These are phyloP conservation scores for Calyptomena viridis DNA, from an alignment of 2,113 vertebrate species.

Conservation along the genomic window DNA sequence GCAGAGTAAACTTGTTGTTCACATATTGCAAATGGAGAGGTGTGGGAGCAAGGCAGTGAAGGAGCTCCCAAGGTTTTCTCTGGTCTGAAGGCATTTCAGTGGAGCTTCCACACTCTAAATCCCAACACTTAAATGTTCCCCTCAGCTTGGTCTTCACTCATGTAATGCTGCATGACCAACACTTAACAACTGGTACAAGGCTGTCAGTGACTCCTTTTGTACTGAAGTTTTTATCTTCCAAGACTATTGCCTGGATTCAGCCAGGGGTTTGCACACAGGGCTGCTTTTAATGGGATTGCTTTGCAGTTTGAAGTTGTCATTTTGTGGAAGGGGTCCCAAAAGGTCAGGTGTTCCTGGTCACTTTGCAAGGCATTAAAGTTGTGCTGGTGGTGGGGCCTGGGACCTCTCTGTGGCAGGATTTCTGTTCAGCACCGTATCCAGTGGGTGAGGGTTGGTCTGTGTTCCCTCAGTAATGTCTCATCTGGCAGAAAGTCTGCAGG, in stretches of 20 bases:
- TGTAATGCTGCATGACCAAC: fast-evolving
- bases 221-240: neutral
- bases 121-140: neutral
- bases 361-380: neutral
- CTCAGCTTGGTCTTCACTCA: neutral
- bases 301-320: neutral
- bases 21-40: neutral
- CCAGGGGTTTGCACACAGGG: neutral
- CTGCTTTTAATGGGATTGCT: neutral
- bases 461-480: neutral
- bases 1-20: neutral
- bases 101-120: neutral
- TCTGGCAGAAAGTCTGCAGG: neutral
- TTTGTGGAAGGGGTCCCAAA: neutral
- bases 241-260: neutral
- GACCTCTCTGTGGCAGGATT: neutral
- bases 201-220: neutral
- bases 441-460: neutral
- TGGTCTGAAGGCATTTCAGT: neutral
- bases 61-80: neutral
- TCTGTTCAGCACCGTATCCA: neutral
- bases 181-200: neutral
- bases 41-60: neutral
- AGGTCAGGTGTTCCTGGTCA: neutral
- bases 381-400: neutral